A percentile compares a stretch with the other conserved stretches of the same genome.
phyloP scores from a whole-genome alignment of 2,113 vertebrate genomes.

The Ammodytes dubius region DNA sequence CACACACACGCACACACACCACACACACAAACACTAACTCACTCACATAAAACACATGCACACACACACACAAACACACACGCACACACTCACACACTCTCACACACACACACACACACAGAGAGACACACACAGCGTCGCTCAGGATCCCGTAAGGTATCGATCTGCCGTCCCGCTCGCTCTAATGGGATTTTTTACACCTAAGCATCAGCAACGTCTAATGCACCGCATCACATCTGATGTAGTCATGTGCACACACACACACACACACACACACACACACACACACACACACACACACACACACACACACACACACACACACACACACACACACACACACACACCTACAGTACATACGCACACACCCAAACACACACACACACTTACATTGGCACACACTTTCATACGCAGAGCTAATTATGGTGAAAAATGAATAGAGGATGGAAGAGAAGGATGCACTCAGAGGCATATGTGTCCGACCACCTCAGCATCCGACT shows the following conservation, averaged over 20 bases:
- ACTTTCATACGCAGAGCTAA: slow-evolving; percentile 47
- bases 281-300: slow-evolving; percentile 18
- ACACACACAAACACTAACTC: no score
- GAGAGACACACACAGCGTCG: slow-evolving; percentile 74
- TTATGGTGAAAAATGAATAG: slow-evolving; percentile 83
- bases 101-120: slow-evolving; percentile 74
- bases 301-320: slow-evolving; percentile 14
- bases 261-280: slow-evolving; percentile 33
- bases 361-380: slow-evolving; percentile 17
- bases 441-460: slow-evolving; percentile 70
- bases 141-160: slow-evolving; percentile 88
- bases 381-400: slow-evolving; percentile 9
- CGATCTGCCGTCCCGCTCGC: slow-evolving; percentile 74
- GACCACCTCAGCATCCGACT: slow-evolving; percentile 67
- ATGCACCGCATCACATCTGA: slow-evolving; percentile 73
- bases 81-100: slow-evolving; percentile 49
- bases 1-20: no score
- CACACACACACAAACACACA: no score
- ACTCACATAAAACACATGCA: no score
- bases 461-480: slow-evolving; percentile 70
- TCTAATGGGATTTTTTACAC: slow-evolving; percentile 88
- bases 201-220: slow-evolving; percentile 73
- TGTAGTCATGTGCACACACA: slow-evolving; percentile 26
- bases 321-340: slow-evolving; percentile 17
- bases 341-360: slow-evolving; percentile 31